Percentiles rank a stretch among this genome's conserved stretches.
These are phyloP conservation scores for Nymphalis urticae DNA, from an alignment of 2,888 invertebrate species.

Conservation along the genomic window DNA sequence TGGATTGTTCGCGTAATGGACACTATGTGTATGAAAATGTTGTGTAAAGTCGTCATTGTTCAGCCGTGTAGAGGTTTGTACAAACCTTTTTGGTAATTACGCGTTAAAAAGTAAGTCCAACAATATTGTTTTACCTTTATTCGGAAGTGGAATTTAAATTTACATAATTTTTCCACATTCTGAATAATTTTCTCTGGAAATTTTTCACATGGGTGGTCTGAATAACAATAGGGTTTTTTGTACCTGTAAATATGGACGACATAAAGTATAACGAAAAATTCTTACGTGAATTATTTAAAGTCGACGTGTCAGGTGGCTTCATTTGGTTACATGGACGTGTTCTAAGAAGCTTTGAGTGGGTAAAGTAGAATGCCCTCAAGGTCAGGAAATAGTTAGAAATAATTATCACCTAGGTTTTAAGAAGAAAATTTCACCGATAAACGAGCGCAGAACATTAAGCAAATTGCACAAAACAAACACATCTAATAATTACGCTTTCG, in stretches of 20 bases:
- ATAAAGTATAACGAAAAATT: too few species aligned
- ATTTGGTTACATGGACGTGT: background rate
- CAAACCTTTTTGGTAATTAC: constrained; percentile 17
- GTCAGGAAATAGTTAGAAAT: constrained; percentile 62
- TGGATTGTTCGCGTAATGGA: constrained; percentile 69
- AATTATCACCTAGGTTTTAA: constrained; percentile 60
- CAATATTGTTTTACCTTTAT: constrained; percentile 1
- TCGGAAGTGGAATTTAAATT: background rate
- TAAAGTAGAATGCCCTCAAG: constrained; percentile 48
- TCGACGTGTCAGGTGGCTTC: background rate
- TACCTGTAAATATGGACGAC: too few species aligned
- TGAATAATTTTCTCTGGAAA: constrained; percentile 17
- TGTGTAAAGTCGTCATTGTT: constrained; percentile 54
- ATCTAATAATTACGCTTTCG: constrained; percentile 69
- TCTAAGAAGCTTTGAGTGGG: constrained; percentile 12
- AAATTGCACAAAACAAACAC: constrained; percentile 71
- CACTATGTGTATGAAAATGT: constrained; percentile 53
- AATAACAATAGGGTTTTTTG: background rate
- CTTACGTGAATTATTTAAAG: background rate
- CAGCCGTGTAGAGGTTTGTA: constrained; percentile 21
- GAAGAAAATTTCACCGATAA: constrained; percentile 58
- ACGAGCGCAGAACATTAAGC: constrained; percentile 63
- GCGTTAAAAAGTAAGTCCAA: constrained; percentile 1
- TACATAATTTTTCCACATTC: constrained; percentile 5
- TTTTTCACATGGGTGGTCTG: too few species aligned